Evolutionary conservation across 2,113 vertebrate genomes (phyloP), one percentile per base, ranked within the genome.

Genomic region (Neotoma lepida): DNA sequence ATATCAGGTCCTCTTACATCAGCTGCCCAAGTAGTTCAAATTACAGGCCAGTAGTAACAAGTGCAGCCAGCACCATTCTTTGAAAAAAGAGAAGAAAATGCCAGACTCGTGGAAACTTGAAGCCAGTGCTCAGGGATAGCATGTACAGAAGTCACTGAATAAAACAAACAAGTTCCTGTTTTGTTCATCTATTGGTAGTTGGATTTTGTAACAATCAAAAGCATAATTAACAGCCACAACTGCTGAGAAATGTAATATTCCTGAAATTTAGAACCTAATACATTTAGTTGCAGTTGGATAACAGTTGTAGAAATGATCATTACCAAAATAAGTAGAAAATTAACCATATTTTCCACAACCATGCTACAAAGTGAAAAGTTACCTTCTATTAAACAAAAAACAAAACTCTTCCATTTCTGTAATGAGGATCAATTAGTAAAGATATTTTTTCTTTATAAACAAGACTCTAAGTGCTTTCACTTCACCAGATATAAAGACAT

Each of bases 401-500:
- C 92, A 56, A 12, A 0, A 0, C 64, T 78, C 70, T 64, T 95
- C 49, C 10, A 70, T 86, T 88, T 78, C 26, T 88, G 64, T 58
- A 63, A 91, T 86, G 8, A 85, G 33, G 81, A 51, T 6, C 51
- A 86, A 85, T 56, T 91, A 86, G n/a, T 78, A 80, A 15, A 90
- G 2, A 18, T 92, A n/a, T n/a, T 39, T 61, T 24, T 39, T 70
- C 51, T 89, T 28, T 33, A 54, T 49, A 22, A 35, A 9, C 6
- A 68, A 46, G 41, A 74, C 61, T 77, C 30, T 85, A 73, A 73
- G 15, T 80, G 3, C 66, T 82, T 90, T 86, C 56, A 51, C 4
- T 77, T 73, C 70, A 64, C 13, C 3, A 71, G 4, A 30, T 87
- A 2, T 68, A 85, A 12, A 35, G 9, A 70, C 88, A 61, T 74